Conservation (phyloP, 2,888 invertebrate species). For the Tupiocoris notatus region DNA sequence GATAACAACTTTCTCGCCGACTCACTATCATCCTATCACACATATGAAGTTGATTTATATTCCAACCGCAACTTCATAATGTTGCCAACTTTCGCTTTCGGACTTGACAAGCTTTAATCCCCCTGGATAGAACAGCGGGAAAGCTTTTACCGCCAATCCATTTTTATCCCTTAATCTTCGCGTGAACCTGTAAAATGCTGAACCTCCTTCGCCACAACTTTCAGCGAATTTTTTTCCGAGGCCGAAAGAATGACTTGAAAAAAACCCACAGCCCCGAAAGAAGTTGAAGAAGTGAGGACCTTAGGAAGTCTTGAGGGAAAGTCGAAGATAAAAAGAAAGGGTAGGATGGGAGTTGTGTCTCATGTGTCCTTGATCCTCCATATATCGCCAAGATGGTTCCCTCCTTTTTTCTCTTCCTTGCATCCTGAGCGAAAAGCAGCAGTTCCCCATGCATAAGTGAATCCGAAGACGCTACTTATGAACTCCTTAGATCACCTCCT, state of each 20-base stretch:
- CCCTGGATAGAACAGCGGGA: not conserved
- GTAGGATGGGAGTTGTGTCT: constrained; percentile 21
- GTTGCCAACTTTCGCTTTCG: not conserved
- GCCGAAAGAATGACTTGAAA: not conserved
- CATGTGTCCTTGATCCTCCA: constrained; percentile 30
- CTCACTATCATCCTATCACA: constrained; percentile 1
- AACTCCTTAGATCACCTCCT: constrained; percentile 23
- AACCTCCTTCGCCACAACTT: constrained; percentile 5
- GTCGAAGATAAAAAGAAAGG: constrained; percentile 26
- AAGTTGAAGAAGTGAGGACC: constrained; percentile 8
- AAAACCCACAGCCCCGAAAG: not conserved
- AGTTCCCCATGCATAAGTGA: constrained; percentile 32
- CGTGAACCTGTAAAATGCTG: not conserved
- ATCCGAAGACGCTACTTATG: constrained; percentile 36
- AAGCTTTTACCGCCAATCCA: constrained; percentile 20
- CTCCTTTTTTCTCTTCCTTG: not conserved
- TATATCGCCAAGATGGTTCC: constrained; percentile 35
- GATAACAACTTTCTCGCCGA: not conserved
- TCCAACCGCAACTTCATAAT: constrained; percentile 8
- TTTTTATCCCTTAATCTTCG: constrained; percentile 26
- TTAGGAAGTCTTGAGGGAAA: not conserved
- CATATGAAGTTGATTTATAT: constrained; percentile 16
- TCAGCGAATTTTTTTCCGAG: not conserved
- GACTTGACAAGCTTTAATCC: constrained; percentile 20
- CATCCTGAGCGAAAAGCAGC: too few relatives aligned